phyloP scores from a whole-genome alignment of 1,140 invertebrate species.

The Drosophila tropicalis region DNA sequence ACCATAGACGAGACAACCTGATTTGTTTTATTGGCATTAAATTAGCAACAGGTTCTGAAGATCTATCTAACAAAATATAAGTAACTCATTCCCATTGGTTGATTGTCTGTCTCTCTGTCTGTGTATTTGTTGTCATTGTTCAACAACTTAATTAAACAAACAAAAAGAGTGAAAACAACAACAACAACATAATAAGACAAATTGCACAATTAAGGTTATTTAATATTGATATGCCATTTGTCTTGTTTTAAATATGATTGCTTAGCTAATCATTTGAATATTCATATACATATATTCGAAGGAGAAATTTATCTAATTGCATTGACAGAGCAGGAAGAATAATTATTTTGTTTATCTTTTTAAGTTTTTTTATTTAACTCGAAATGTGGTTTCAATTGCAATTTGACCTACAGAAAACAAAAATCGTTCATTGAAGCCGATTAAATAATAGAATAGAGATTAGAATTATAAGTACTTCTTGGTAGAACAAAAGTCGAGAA shows the following conservation, averaged over 20 bases:
- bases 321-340: too few relatives aligned
- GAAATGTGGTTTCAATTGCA: too few relatives aligned
- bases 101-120: neutral
- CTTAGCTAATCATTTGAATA: slow-evolving; percentile 1
- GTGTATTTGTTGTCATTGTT: slow-evolving; percentile 3
- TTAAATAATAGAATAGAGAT: too few relatives aligned
- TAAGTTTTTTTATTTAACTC: too few relatives aligned
- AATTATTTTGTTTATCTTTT: too few relatives aligned
- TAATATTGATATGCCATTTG: slow-evolving; percentile 5
- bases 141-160: slow-evolving; percentile 8
- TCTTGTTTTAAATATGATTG: slow-evolving; percentile 7
- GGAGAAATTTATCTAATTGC: neutral
- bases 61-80: neutral
- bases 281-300: neutral
- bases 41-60: slow-evolving; percentile 6
- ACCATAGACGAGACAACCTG: slow-evolving; percentile 2
- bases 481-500: too few relatives aligned
- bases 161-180: neutral
- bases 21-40: slow-evolving; percentile 12
- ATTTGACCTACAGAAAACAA: too few relatives aligned
- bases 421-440: too few relatives aligned
- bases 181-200: neutral
- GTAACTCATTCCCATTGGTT: neutral
- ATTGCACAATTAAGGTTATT: slow-evolving; percentile 13
- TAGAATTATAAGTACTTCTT: too few relatives aligned